Conservation (phyloP, 2,797 vertebrate species). For the Lagodon rhomboides region DNA sequence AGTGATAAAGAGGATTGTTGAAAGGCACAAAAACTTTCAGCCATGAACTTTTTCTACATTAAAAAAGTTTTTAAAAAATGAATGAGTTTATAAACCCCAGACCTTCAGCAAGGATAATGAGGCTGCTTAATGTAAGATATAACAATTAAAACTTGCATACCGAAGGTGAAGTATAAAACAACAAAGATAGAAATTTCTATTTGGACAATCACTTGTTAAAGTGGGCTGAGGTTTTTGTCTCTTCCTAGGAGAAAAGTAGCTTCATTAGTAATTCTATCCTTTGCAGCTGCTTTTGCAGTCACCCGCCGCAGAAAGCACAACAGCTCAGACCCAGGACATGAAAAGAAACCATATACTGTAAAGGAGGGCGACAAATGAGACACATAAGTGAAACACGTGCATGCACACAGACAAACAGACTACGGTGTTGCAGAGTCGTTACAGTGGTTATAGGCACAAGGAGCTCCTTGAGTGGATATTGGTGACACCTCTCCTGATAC, state of each 20-base stretch:
- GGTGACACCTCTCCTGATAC: slow-evolving; percentile 14
- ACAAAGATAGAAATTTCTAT: slow-evolving; percentile 7
- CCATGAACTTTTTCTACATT: background rate
- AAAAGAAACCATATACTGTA: slow-evolving; percentile 8
- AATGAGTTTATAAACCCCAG: background rate
- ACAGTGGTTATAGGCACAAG: slow-evolving; percentile 57
- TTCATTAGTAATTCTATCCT: background rate
- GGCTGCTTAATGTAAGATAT: background rate
- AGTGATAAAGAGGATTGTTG: background rate
- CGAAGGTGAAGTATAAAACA: slow-evolving; percentile 9
- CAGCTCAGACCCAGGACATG: slow-evolving; percentile 1
- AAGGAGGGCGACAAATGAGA: slow-evolving; percentile 10
- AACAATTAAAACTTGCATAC: slow-evolving; percentile 19
- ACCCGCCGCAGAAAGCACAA: slow-evolving; percentile 3
- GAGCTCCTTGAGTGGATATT: slow-evolving; percentile 32
- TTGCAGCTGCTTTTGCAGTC: slow-evolving; percentile 5
- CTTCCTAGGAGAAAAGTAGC: background rate
- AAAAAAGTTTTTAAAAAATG: slow-evolving; percentile 4
- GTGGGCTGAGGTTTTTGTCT: slow-evolving; percentile 4
- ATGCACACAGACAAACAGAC: slow-evolving; percentile 44
- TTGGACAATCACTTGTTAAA: background rate
- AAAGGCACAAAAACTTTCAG: slow-evolving; percentile 49
- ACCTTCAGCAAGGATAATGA: background rate
- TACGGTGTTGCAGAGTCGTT: slow-evolving; percentile 23
- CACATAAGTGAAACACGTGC: slow-evolving; percentile 46